Evolutionary conservation across 1,140 invertebrate genomes (phyloP).

Genomic region (Goniozus legneri): DNA sequence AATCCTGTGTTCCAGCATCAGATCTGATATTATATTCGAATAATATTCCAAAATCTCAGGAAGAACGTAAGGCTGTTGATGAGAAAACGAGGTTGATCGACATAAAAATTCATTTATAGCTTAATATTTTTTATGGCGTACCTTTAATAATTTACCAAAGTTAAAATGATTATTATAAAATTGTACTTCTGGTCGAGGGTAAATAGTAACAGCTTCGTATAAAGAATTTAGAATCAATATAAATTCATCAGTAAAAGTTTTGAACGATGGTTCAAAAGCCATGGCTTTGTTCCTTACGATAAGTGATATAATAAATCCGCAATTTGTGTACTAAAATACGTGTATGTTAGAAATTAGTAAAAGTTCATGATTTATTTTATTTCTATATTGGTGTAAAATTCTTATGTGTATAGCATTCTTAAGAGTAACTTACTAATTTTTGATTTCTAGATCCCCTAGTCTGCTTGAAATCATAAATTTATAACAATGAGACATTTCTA

Average conservation of each 20-base stretch:
- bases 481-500: too few species aligned
- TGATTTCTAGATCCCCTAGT: constrained; percentile 19
- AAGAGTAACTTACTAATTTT: constrained; percentile 14
- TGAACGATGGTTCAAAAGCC: constrained; percentile 77
- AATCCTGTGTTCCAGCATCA: constrained; percentile 69
- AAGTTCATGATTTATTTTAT: background rate
- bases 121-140: constrained; percentile 20
- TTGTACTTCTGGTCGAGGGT: constrained; percentile 51
- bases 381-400: background rate
- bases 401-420: too few species aligned
- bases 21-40: constrained; percentile 55
- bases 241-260: constrained; percentile 67
- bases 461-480: constrained; percentile 13
- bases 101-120: background rate
- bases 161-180: background rate
- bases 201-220: constrained; percentile 59
- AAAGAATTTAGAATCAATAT: constrained; percentile 70
- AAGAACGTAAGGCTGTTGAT: background rate
- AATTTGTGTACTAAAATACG: constrained; percentile 59
- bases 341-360: background rate
- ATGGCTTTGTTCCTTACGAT: constrained; percentile 66
- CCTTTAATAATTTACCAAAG: constrained; percentile 42
- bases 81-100: background rate
- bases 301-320: constrained; percentile 73
- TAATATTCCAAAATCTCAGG: constrained; percentile 60